Conservation (phyloP, 2,113 vertebrate genomes). For the Oryzias curvinotus region DNA sequence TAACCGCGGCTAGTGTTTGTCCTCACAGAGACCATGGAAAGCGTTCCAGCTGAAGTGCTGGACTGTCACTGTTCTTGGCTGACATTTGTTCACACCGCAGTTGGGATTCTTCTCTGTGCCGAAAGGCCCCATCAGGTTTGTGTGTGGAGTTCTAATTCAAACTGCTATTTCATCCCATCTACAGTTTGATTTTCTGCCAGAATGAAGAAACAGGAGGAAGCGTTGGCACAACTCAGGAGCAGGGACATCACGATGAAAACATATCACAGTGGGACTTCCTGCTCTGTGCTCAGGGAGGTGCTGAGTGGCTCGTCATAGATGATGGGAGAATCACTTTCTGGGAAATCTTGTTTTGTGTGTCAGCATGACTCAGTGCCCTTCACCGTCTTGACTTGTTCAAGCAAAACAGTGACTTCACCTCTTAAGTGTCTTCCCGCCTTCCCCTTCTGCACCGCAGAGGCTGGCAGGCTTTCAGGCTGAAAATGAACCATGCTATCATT, state of each 20-base stretch:
- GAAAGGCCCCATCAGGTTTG: too few species aligned
- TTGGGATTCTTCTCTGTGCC: too few species aligned
- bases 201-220: too few species aligned
- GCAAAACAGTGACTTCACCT: conserved; percentile 57
- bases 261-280: background rate
- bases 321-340: conserved; percentile 12
- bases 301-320: background rate
- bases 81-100: too few species aligned
- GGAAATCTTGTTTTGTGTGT: conserved; percentile 26
- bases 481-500: conserved; percentile 49
- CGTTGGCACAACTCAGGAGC: background rate
- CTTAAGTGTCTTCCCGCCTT: conserved; percentile 35
- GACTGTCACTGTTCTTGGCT: too few species aligned
- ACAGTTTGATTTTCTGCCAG: too few species aligned
- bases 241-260: background rate
- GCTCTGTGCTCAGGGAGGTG: background rate
- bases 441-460: conserved; percentile 11
- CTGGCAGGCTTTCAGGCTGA: conserved; percentile 16
- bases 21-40: too few species aligned
- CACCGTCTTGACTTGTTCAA: conserved; percentile 38
- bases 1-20: too few species aligned
- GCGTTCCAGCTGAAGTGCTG: too few species aligned
- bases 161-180: too few species aligned
- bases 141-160: too few species aligned
- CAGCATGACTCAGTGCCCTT: conserved; percentile 25